Percentiles rank a stretch among this genome's conserved stretches.
phyloP scores from a whole-genome alignment of 2,113 vertebrate species.

The Onychostoma macrolepis region DNA sequence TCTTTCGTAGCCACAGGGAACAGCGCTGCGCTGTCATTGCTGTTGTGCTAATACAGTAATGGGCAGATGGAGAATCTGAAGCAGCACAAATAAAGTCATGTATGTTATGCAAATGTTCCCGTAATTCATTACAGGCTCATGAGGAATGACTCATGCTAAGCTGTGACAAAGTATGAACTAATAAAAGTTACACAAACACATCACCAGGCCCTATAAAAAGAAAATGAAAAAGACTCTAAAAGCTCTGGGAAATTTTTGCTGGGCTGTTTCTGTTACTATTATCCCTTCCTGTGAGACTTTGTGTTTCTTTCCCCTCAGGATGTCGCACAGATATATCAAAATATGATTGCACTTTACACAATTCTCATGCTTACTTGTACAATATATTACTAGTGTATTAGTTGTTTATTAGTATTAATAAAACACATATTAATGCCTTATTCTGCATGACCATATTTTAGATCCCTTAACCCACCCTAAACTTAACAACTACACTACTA shows the following conservation, averaged over 20 bases:
- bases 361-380: background rate
- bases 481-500: background rate
- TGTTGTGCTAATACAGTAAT: background rate
- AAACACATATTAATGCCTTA: no score
- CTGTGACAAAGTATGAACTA: background rate
- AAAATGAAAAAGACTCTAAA: background rate
- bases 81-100: background rate
- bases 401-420: no score
- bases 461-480: background rate
- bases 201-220: background rate
- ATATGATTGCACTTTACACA: background rate
- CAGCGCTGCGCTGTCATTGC: background rate
- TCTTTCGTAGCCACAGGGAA: background rate
- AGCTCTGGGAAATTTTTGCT: background rate
- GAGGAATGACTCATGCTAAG: conserved; percentile 4
- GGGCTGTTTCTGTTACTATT: background rate
- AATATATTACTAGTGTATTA: no score
- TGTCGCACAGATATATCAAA: background rate
- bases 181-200: background rate
- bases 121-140: conserved; percentile 18
- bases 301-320: background rate
- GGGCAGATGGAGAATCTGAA: background rate
- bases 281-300: background rate
- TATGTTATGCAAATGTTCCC: background rate
- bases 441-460: no score